Evolutionary conservation across 2,888 invertebrate species (phyloP).

Genomic region (Lamellibrachia satsuma): DNA sequence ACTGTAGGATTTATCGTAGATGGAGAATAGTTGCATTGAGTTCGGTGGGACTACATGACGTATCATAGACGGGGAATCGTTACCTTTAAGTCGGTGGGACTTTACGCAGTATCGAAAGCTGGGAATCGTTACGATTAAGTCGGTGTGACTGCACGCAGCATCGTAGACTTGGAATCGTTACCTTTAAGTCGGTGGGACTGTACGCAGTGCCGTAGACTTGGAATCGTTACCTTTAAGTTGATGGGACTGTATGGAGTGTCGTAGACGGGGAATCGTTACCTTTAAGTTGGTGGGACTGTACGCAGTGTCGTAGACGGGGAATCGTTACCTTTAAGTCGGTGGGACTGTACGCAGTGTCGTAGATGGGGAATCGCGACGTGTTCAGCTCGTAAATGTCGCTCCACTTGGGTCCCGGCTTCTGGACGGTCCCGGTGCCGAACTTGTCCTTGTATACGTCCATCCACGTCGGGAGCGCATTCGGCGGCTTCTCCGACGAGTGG

Average conservation of each 20-base stretch:
- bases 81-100: neutral
- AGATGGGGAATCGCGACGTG: conserved; percentile 33
- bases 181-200: too few relatives aligned
- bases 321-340: conserved; percentile 28
- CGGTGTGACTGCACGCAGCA: too few relatives aligned
- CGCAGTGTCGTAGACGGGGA: too few relatives aligned
- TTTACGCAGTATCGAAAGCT: too few relatives aligned
- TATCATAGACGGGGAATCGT: conserved; percentile 32
- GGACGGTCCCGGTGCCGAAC: conserved; percentile 1
- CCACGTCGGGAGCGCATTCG: conserved; percentile 24
- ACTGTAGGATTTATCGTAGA: conserved; percentile 27
- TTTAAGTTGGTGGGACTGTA: too few relatives aligned
- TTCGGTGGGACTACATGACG: conserved; percentile 32
- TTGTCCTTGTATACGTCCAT: conserved; percentile 33
- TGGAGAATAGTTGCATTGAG: conserved; percentile 33
- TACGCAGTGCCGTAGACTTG: too few relatives aligned
- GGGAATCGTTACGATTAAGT: too few relatives aligned
- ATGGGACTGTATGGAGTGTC: too few relatives aligned
- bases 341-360: conserved; percentile 30
- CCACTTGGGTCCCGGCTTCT: conserved; percentile 36
- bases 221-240: too few relatives aligned
- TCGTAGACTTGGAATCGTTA: too few relatives aligned
- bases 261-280: too few relatives aligned
- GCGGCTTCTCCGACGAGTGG: conserved; percentile 21
- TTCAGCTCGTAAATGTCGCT: conserved; percentile 39